Conservation (phyloP, 2,113 vertebrate genomes). For the Benitochromis conjunctus region DNA sequence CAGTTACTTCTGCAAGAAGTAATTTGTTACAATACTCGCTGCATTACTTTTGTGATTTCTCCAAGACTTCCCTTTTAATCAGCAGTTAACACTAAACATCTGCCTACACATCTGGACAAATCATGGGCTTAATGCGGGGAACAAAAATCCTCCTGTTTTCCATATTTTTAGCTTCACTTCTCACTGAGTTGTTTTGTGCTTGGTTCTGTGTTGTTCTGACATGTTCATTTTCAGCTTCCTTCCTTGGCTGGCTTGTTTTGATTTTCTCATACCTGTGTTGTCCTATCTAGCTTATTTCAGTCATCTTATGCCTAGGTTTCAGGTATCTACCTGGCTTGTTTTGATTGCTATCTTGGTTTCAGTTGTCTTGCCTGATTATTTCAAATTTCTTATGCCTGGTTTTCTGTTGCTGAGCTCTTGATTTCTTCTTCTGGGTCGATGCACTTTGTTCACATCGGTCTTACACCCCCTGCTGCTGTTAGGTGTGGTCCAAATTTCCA, state of each 20-base stretch:
- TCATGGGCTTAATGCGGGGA: not conserved
- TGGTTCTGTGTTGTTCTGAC: not conserved
- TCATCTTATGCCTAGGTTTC: not conserved
- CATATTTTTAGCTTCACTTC: not conserved
- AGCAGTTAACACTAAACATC: not conserved
- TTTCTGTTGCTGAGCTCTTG: not conserved
- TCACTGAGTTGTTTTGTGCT: too few species aligned
- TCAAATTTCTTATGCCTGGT: not conserved
- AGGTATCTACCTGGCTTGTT: not conserved
- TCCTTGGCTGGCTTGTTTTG: not conserved
- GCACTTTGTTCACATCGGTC: not conserved
- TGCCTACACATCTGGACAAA: not conserved
- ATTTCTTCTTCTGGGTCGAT: not conserved
- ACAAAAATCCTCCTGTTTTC: not conserved
- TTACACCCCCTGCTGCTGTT: not conserved
- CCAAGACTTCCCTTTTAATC: not conserved
- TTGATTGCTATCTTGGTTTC: not conserved
- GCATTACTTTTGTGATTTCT: not conserved
- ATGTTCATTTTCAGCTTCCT: not conserved
- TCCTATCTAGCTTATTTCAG: not conserved
- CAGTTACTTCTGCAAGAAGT: not conserved
- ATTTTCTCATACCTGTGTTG: not conserved
- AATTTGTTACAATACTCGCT: accelerated
- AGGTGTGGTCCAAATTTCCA: not conserved
- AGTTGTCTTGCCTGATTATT: not conserved